phyloP scores from a whole-genome alignment of 2,888 invertebrate species.

The Dicyrtoma fusca region DNA sequence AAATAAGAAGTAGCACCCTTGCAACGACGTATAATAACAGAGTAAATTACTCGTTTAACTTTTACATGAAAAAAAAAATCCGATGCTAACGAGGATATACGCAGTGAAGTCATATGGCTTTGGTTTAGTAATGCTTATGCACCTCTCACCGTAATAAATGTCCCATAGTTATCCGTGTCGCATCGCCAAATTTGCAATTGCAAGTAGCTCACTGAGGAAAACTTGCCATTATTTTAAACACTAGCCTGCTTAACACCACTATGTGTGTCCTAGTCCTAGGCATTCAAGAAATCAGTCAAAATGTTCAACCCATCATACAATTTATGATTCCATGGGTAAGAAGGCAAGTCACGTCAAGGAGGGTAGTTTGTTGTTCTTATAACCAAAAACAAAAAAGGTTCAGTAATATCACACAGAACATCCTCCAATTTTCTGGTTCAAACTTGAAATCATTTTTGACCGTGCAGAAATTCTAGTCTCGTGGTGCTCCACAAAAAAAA shows the following conservation, averaged over 20 bases:
- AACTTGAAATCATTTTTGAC: not conserved
- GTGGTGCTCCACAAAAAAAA: no score
- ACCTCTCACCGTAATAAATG: not conserved
- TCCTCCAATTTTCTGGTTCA: no score
- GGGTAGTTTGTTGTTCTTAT: not conserved
- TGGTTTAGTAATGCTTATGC: not conserved
- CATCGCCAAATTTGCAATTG: slow-evolving; percentile 21
- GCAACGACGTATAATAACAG: not conserved
- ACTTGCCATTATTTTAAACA: slow-evolving; percentile 2
- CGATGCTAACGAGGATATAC: not conserved
- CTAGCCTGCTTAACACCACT: not conserved
- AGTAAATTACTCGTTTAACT: slow-evolving; percentile 9
- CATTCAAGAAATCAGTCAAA: no score
- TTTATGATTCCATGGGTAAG: not conserved
- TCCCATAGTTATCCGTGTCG: slow-evolving; percentile 12
- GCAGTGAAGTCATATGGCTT: not conserved
- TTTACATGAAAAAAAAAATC: not conserved
- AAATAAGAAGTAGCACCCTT: no score
- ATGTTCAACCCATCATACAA: no score
- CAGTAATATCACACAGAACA: not conserved
- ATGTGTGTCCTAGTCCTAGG: no score
- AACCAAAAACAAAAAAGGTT: not conserved
- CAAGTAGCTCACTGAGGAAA: slow-evolving; percentile 1
- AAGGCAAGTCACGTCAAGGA: not conserved
- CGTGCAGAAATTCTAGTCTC: not conserved